These are phyloP conservation scores for Oryzias curvinotus DNA, from an alignment of 2,113 vertebrate genomes.

Conservation along the genomic window DNA sequence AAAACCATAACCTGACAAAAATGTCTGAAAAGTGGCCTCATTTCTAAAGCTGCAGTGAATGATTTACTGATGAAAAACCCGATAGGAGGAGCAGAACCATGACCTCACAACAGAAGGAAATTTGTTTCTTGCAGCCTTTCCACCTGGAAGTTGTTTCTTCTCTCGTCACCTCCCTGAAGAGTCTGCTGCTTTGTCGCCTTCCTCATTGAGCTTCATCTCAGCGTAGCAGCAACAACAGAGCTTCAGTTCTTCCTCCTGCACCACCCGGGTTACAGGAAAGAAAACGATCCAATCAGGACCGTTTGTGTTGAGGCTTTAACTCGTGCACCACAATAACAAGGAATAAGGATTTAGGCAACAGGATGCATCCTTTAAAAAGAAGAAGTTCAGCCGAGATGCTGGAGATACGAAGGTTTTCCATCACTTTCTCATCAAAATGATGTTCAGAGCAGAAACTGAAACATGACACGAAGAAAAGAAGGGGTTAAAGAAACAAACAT, in stretches of 20 bases:
- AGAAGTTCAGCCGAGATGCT: neutral
- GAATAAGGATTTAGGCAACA: neutral
- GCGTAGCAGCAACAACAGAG: conserved; percentile 17
- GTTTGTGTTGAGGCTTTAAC: conserved; percentile 11
- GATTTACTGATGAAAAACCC: too few species aligned
- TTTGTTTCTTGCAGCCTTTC: too few species aligned
- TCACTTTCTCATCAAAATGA: too few species aligned
- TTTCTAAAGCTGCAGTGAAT: too few species aligned
- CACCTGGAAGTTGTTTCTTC: neutral
- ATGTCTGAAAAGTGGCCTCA: too few species aligned
- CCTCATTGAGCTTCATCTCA: conserved; percentile 20
- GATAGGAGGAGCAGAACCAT: too few species aligned
- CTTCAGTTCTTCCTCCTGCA: conserved; percentile 11
- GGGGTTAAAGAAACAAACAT: neutral
- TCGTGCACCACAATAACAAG: neutral
- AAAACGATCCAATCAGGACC: conserved; percentile 1
- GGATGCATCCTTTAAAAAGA: neutral
- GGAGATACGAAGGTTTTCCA: too few species aligned
- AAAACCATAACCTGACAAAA: too few species aligned
- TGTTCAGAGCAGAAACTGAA: too few species aligned
- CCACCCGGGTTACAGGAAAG: conserved; percentile 5
- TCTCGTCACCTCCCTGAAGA: neutral
- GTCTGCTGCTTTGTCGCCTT: conserved; percentile 41
- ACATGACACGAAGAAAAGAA: neutral
- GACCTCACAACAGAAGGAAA: too few species aligned